These are phyloP conservation scores for Perodicticus potto DNA, from an alignment of 2,797 vertebrate genomes.

Conservation along the genomic window DNA sequence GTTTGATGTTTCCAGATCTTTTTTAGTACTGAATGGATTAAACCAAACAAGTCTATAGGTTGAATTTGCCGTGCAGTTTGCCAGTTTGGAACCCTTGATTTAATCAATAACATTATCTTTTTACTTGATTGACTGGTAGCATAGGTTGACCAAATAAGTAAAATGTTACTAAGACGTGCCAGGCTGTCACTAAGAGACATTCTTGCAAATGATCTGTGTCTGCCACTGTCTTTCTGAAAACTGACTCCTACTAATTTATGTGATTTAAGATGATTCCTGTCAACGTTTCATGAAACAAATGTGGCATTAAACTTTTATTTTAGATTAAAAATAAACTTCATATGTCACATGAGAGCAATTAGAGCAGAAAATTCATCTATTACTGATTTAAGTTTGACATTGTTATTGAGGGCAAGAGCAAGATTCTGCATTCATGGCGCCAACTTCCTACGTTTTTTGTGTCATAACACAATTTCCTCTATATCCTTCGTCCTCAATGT, in stretches of 20 bases:
- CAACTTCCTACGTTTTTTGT: background rate
- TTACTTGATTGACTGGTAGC: background rate
- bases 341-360: background rate
- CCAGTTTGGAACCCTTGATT: background rate
- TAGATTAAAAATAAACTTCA: slow-evolving; percentile 39
- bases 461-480: background rate
- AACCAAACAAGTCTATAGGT: background rate
- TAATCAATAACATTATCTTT: background rate
- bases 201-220: background rate
- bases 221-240: slow-evolving; percentile 40
- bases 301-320: slow-evolving; percentile 9
- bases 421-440: background rate
- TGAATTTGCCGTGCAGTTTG: slow-evolving; percentile 7
- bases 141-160: slow-evolving; percentile 32
- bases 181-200: background rate
- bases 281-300: background rate
- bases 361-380: background rate
- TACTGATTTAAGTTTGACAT: background rate
- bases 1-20: background rate
- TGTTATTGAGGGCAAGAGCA: background rate
- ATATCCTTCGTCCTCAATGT: background rate
- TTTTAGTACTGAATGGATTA: background rate
- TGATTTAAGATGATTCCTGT: slow-evolving; percentile 13
- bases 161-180: background rate
- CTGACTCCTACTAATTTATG: background rate